phyloP scores from a whole-genome alignment of 1,140 invertebrate genomes.

The Drosophila repletoides region DNA sequence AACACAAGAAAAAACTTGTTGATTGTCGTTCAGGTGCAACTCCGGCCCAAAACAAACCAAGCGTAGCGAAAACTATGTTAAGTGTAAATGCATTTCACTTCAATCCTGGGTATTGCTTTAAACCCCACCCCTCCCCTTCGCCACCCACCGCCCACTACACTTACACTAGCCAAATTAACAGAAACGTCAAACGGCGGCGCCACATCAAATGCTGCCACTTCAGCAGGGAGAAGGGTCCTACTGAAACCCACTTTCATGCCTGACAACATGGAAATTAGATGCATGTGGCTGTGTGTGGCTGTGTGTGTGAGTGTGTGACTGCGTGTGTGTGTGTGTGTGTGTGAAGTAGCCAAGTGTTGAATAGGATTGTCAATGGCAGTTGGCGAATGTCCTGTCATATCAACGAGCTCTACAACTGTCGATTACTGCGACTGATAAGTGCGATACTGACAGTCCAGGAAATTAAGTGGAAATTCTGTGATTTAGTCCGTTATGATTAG shows the following conservation, averaged over 20 bases:
- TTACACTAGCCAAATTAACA: conserved; percentile 24
- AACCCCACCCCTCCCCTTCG: too few relatives aligned
- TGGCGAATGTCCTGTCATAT: conserved; percentile 7
- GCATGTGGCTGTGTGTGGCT: background rate
- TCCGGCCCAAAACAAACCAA: background rate
- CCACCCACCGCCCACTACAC: background rate
- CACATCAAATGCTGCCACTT: conserved; percentile 2
- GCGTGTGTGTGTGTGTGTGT: background rate
- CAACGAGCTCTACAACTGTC: conserved; percentile 22
- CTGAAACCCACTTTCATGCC: conserved; percentile 5
- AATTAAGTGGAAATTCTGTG: conserved; percentile 30
- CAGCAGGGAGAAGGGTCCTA: conserved; percentile 1
- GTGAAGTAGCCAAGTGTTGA: conserved; percentile 17
- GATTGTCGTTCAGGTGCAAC: conserved; percentile 52
- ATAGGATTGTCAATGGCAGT: conserved; percentile 22
- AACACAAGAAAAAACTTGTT: conserved; percentile 56
- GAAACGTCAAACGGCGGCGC: conserved; percentile 5
- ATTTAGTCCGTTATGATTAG: conserved; percentile 5
- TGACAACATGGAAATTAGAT: conserved; percentile 39
- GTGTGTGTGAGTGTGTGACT: background rate
- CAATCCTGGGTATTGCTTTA: conserved; percentile 25
- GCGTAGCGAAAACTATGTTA: conserved; percentile 41
- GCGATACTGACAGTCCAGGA: conserved; percentile 26
- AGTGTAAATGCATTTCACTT: conserved; percentile 44
- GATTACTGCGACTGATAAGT: conserved; percentile 15